Evolutionary conservation across 2,888 invertebrate genomes (phyloP).

Genomic region (Morpho deidamia): DNA sequence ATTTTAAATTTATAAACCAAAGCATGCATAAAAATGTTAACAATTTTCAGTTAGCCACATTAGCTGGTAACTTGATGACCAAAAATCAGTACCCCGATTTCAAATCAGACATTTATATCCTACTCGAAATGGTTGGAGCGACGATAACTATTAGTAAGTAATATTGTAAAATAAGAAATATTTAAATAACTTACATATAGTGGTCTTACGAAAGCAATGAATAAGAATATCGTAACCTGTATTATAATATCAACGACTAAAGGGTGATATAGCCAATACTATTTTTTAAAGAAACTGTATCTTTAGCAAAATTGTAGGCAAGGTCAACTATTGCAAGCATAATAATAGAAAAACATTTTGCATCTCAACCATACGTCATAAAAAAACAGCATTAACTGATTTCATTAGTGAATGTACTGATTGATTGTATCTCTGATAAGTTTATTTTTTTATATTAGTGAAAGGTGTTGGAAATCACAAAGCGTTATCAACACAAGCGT

Average conservation of each 20-base stretch:
- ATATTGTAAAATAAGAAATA: background rate
- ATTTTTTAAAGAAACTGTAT: no score
- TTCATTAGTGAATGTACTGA: no score
- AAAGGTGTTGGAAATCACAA: conserved; percentile 13
- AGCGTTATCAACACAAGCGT: conserved; percentile 41
- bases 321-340: background rate
- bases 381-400: background rate
- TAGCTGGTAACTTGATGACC: conserved; percentile 76
- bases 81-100: conserved; percentile 82
- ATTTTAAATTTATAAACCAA: no score
- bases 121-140: conserved; percentile 50
- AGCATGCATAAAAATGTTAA: no score
- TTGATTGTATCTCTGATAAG: background rate
- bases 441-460: conserved; percentile 12
- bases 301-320: background rate
- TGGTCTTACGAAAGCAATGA: background rate
- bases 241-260: background rate
- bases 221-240: background rate
- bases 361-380: background rate
- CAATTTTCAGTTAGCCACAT: conserved; percentile 1
- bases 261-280: background rate
- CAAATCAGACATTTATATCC: conserved; percentile 82
- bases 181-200: background rate
- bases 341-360: background rate
- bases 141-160: conserved; percentile 39